Evolutionary conservation across 2,888 invertebrate genomes (phyloP), one percentile per base, ranked within the genome.

Genomic region (Leucoma salicis): DNA sequence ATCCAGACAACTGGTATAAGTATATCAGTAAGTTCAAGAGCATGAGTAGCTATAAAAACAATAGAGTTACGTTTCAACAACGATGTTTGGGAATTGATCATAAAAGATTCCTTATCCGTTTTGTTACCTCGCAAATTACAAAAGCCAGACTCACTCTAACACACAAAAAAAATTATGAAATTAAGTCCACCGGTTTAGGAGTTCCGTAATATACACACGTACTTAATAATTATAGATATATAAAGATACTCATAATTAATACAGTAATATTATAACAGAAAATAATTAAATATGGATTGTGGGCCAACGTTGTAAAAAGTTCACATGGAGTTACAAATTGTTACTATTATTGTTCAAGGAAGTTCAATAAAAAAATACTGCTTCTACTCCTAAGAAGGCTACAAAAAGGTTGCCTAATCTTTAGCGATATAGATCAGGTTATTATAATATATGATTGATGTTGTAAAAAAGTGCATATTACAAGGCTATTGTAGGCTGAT

Each of bases 211-310:
- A n/a, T n/a, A n/a, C n/a, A n/a, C n/a, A n/a, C n/a, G n/a, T n/a
- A n/a, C n/a, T n/a, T n/a, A n/a, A n/a, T n/a, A n/a, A n/a, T n/a
- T n/a, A n/a, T n/a, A n/a, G n/a, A n/a, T n/a, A n/a, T n/a, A n/a
- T n/a, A 27, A 5, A 25, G 2, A 3, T 21, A 21, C 21, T 21
- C 2, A 8, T 21, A 21, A 6, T 16, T 4, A 21, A 21, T 28
- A 24, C 46, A 51, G 45, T 21, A 48, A 44, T 51, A 57, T 42
- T 50, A 49, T 40, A 53, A 69, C 50, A 80, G 81, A 79, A 82
- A 81, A 75, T 66, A 82, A 79, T 70, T 80, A 82, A 82, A 80
- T 55, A 78, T 63, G 75, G 66, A 63, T 68, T 63, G 37, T 42
- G 53, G 53, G 56, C 54, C 47, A 50, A 62, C 56, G 61, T 56